Evolutionary conservation across 2,113 vertebrate species (phyloP), one percentile per base, ranked within the genome.

Genomic region (Hystrix cristata): DNA sequence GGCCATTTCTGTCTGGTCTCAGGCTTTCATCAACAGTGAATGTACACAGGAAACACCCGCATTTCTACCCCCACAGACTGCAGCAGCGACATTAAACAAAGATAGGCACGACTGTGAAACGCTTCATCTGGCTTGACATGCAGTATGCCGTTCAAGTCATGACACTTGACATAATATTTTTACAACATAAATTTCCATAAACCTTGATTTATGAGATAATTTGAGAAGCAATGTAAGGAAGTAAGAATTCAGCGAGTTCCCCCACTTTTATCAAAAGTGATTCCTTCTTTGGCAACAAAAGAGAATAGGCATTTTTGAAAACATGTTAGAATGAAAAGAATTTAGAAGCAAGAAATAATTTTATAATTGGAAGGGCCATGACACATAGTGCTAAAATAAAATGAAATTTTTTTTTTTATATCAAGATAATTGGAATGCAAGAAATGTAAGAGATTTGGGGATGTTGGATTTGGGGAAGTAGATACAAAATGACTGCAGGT

Each of bases 91-190:
- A 69, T 11, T 34, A 64, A 62, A 60, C 10, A 43, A 51, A 65
- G 9, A n/a, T n/a, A 48, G 3, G 57, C 43, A 29, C 64, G 4
- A 0, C 29, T 94, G 3, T 46, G 43, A 89, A 74, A 21, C 43
- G 38, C n/a, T 48, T 25, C 38, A 10, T 5, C 14, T 78, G 18
- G 27, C 74, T 67, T 86, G 7, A 55, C 60, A 34, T 92, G 27
- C 65, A 85, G 90, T 34, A 72, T n/a, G 53, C 8, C 57, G 60
- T 79, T 94, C 19, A n/a, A 88, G 89, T 62, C 85, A 69, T 74
- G 9, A 92, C 1, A 46, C 14, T 48, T 88, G 15, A 78, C 14
- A 67, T 88, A 89, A 16, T 27, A 53, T 53, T 38, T 85, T n/a
- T 15, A 84, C 62, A 88, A 79, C 38, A 12, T 60, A 84, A 34